Base-by-base conservation (phyloP, 2,113 vertebrate genomes). In the Aptenodytes forsteri region DNA sequence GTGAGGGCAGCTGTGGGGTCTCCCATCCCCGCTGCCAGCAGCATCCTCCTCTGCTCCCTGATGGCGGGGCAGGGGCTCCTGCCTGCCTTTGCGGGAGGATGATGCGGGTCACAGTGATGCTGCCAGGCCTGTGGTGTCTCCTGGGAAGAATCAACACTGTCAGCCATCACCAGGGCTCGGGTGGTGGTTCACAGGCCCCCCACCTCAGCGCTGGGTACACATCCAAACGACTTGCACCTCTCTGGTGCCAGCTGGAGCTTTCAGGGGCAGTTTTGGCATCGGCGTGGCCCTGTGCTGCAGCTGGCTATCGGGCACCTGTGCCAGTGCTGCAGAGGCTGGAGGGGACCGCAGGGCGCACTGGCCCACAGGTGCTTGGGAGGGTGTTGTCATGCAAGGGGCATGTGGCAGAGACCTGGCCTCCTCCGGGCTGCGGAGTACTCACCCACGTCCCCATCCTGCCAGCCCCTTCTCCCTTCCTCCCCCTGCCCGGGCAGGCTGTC, bases 181-280 rank as follows among this genome's bases (percentile, higher is more conserved):
- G 49, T 13, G 16, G 30, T 3, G 2, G 23, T 46, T 46, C 18
- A 3, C 17, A 12, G 32, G 17, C 25, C 19, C 38, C 55, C 32
- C 32, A 7, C 25, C 32, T 27, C 1, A 4, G 50, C 2, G 1
- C 47, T 7, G 1, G 54, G 6, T 44, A 29, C 11, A 4, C 2
- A 1, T 54, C 49, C 49, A 80, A 44, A 66, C 19, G 7, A 18
- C 49, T 44, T 10, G 25, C 4, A 1, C 30, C 11, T 65, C 78
- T 54, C 40, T 2, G 1, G 54, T 46, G 72, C 25, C 54, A 21
- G 40, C 40, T n/a, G 17, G 71, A 44, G 71, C 38, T 8, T 34
- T 34, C 10, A 6, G 59, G 47, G 30, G 16, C 23, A 9, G 47
- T 64, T 64, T 26, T 52, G 76, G 59, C 6, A 0, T 27, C 6